A percentile compares a stretch with the other conserved stretches of the same genome.
These are phyloP conservation scores for Nannobrachium achirus DNA, from an alignment of 2,113 vertebrate species.

Conservation along the genomic window DNA sequence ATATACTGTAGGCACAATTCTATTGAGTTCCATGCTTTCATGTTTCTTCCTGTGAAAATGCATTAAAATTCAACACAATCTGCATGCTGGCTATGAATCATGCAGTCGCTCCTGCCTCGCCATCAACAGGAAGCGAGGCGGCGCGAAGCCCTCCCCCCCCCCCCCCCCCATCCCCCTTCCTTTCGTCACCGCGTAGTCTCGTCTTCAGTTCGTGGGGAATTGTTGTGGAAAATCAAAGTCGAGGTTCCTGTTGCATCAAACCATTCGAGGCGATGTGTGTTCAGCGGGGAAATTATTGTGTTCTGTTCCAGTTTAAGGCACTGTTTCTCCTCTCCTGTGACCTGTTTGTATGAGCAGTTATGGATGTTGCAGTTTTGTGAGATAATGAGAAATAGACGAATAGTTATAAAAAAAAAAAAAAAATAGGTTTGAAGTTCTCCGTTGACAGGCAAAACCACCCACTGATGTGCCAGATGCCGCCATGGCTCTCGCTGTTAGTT, in stretches of 20 bases:
- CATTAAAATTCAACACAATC: neutral
- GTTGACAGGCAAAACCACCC: neutral
- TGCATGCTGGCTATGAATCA: neutral
- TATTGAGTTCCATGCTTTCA: neutral
- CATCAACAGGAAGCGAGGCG: neutral
- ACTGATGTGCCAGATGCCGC: neutral
- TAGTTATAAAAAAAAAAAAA: neutral
- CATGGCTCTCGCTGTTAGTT: no score
- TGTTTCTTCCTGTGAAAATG: neutral
- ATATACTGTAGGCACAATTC: neutral
- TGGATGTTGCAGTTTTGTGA: neutral
- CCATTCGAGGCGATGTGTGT: neutral
- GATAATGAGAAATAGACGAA: neutral
- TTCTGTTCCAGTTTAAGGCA: neutral
- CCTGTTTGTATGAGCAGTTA: neutral
- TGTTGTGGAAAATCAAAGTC: constrained; percentile 10
- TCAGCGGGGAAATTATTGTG: neutral
- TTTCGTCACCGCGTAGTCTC: neutral
- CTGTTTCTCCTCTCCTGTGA: neutral
- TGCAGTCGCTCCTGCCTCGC: neutral
- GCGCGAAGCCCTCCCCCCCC: neutral
- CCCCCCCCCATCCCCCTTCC: neutral
- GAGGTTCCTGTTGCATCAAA: neutral
- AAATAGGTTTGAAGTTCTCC: neutral
- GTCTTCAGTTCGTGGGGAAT: neutral